These are phyloP conservation scores for Cylindroiulus punctatus DNA, from an alignment of 2,888 invertebrate genomes.

Conservation along the genomic window DNA sequence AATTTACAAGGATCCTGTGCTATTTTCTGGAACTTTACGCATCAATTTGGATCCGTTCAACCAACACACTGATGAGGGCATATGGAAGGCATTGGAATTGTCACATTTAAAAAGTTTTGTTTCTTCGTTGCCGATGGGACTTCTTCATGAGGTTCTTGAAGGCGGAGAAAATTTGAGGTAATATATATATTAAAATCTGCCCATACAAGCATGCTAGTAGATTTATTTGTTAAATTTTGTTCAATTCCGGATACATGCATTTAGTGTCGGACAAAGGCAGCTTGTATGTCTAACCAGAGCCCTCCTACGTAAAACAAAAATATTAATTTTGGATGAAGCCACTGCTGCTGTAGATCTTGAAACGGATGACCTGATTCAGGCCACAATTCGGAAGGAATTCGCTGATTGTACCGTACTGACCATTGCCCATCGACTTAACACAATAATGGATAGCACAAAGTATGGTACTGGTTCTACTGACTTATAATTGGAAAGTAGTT, in stretches of 20 bases:
- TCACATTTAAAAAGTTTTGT: conserved; percentile 60
- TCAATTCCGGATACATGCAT: no score
- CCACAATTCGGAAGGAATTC: conserved; percentile 87
- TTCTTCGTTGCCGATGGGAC: conserved; percentile 53
- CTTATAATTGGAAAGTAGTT: neutral
- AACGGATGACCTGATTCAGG: conserved; percentile 71
- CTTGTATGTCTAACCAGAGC: conserved; percentile 68
- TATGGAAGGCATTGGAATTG: conserved; percentile 60
- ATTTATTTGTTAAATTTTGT: no score
- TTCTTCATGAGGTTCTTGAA: conserved; percentile 57
- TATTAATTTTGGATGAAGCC: conserved; percentile 70
- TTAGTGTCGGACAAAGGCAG: conserved; percentile 69
- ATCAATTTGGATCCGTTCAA: conserved; percentile 61
- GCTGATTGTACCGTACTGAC: conserved; percentile 87
- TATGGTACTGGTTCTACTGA: neutral
- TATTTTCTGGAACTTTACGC: conserved; percentile 60
- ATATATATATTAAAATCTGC: no score
- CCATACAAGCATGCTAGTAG: no score
- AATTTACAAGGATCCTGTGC: conserved; percentile 59
- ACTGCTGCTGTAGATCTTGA: conserved; percentile 70
- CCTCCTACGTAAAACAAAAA: conserved; percentile 66
- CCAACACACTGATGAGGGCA: conserved; percentile 58
- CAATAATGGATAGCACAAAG: conserved; percentile 77
- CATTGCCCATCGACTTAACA: conserved; percentile 92
- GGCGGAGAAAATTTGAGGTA: conserved; percentile 59